Evolutionary conservation across 2,888 invertebrate genomes (phyloP).

Genomic region (Sphaerophoria taeniata): DNA sequence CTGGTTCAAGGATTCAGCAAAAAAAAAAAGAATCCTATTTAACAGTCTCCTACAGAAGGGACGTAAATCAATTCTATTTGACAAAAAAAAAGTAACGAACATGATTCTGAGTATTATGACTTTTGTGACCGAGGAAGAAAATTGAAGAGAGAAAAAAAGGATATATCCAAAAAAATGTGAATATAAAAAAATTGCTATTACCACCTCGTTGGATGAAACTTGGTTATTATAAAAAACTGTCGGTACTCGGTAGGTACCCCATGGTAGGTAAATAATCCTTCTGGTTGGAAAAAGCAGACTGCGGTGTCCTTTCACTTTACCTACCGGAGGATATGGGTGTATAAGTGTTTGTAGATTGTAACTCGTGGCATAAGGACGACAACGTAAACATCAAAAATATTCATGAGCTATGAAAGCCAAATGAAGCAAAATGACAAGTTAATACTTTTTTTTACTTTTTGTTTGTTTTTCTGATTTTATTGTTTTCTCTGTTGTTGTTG

Average conservation of each 20-base stretch:
- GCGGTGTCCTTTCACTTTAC: conserved; percentile 14
- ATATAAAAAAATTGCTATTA: conserved; percentile 30
- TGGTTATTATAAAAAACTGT: not conserved
- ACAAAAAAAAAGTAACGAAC: not conserved
- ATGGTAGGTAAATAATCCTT: conserved; percentile 40
- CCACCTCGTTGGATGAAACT: conserved; percentile 10
- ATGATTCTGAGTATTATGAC: conserved; percentile 46
- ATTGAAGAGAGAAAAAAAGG: conserved; percentile 14
- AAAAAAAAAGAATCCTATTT: conserved; percentile 2
- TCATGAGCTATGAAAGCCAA: conserved; percentile 70
- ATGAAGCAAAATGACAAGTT: conserved; percentile 73
- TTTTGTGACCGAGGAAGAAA: conserved; percentile 31
- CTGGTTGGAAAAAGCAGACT: conserved; percentile 24
- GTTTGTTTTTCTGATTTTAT: not conserved
- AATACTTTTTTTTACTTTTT: conserved; percentile 59
- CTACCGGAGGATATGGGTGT: too few species aligned
- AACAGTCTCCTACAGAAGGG: conserved; percentile 28
- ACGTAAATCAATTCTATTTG: conserved; percentile 69
- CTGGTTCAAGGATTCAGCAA: conserved; percentile 26
- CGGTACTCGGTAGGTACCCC: not conserved
- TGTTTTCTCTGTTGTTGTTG: not conserved
- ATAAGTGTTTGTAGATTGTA: too few species aligned
- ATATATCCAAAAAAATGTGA: conserved; percentile 37
- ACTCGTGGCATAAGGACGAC: conserved; percentile 18
- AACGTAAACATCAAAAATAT: conserved; percentile 70